These are phyloP conservation scores for Pomacea canaliculata DNA, from an alignment of 2,888 invertebrate genomes.

Conservation along the genomic window DNA sequence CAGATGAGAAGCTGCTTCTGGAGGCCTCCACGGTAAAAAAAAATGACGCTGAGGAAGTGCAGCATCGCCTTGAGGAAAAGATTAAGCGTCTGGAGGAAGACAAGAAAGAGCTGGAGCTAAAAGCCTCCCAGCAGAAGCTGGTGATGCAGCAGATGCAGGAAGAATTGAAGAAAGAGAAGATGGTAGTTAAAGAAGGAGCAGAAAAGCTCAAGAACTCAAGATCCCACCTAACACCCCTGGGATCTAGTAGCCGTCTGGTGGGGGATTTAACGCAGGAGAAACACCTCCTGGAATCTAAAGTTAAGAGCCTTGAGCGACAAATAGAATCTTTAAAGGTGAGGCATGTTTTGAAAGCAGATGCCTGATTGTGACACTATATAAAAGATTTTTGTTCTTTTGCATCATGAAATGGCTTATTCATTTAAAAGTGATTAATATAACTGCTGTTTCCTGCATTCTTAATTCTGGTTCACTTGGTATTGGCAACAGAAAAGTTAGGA, in stretches of 20 bases:
- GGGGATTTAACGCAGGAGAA: conserved; percentile 38
- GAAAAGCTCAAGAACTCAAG: conserved; percentile 68
- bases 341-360: neutral
- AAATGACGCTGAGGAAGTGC: neutral
- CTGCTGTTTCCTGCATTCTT: no score
- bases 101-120: conserved; percentile 12
- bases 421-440: no score
- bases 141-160: conserved; percentile 36
- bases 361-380: no score
- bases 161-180: conserved; percentile 42
- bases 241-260: conserved; percentile 16
- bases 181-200: conserved; percentile 25
- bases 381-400: no score
- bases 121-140: conserved; percentile 40
- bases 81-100: conserved; percentile 68
- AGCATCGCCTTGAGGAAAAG: conserved; percentile 55
- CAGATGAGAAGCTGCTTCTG: conserved; percentile 44
- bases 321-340: conserved; percentile 17
- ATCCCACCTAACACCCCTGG: conserved; percentile 64
- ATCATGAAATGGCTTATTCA: no score
- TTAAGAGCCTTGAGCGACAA: conserved; percentile 45
- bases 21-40: conserved; percentile 23
- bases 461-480: no score
- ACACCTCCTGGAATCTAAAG: conserved; percentile 37
- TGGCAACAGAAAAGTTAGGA: no score